Base-by-base conservation (phyloP, 2,113 vertebrate genomes). In the Oceanites oceanicus region DNA sequence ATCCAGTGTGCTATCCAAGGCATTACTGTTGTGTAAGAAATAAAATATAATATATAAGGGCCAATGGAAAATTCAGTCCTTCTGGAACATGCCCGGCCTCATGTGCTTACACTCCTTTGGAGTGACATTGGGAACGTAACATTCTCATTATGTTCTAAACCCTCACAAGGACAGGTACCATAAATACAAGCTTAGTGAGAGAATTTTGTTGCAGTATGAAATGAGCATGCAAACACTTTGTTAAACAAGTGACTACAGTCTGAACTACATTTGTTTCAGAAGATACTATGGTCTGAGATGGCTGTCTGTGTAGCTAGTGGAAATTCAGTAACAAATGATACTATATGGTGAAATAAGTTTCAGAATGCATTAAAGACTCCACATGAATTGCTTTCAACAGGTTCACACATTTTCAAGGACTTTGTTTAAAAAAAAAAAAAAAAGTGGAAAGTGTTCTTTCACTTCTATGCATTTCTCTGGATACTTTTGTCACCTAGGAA, bases 401-500 rank as follows among this genome's bases (percentile, higher is more conserved):
- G 34, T 49, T 94, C 58, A 82, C 18, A 53, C 19, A 4, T 88
- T 83, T 92, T 86, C 53, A 89, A 72, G 47, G 42, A 55, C 19
- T 76, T 34, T 23, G 25, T 66, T 62, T 62, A 25, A 86, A 78
- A 88, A 65, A 65, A 78, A 88, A 65, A 65, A 82, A 15, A 29
- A 10, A 22, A 26, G 14, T 9, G 13, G 23, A 73, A 63, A 84
- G 6, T 55, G 9, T 80, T 83, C 47, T 82, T 78, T 86, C 32
- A 40, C 12, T 94, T 81, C 23, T 61, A 10, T 65, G n/a, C 30
- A 32, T 65, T 77, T 90, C 40, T 84, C 73, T 92, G 49, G 32
- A 15, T 81, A 22, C 13, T 91, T 91, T 87, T 88, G 9, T 76
- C 94, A 96, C 72, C 55, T 86, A 94, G 82, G 86, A 68, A 96